These are phyloP conservation scores for Channa argus DNA, from an alignment of 2,113 vertebrate species.

Conservation along the genomic window DNA sequence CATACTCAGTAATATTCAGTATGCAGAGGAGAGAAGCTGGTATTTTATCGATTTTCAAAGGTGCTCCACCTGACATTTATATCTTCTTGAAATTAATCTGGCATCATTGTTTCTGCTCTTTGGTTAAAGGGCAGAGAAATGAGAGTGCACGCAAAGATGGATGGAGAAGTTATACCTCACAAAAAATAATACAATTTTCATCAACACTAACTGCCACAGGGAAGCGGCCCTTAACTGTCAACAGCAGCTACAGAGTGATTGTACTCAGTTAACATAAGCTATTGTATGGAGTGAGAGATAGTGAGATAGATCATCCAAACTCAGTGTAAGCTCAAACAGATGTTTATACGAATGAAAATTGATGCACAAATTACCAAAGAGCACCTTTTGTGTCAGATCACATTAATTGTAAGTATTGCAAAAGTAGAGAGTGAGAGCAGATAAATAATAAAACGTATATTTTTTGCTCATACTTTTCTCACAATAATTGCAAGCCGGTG, in stretches of 20 bases:
- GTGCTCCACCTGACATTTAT: slow-evolving; percentile 77
- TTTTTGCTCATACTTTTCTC: too few species aligned
- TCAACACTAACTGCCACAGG: slow-evolving; percentile 40
- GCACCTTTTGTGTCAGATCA: too few species aligned
- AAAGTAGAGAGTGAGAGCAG: too few species aligned
- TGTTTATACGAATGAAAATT: neutral
- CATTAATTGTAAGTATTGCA: too few species aligned
- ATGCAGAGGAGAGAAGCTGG: slow-evolving; percentile 57
- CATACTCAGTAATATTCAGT: slow-evolving; percentile 46
- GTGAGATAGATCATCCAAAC: neutral
- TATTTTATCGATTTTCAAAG: slow-evolving; percentile 77
- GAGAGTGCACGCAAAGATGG: slow-evolving; percentile 29
- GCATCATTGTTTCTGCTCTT: slow-evolving; percentile 68
- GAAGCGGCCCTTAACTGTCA: slow-evolving; percentile 23
- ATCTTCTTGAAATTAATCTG: slow-evolving; percentile 73
- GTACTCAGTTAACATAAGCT: neutral
- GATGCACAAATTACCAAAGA: neutral
- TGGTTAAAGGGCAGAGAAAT: slow-evolving; percentile 57
- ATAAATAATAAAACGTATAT: too few species aligned
- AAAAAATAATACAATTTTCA: slow-evolving; percentile 51
- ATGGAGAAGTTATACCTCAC: slow-evolving; percentile 50
- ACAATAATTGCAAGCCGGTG: too few species aligned
- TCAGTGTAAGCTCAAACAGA: neutral
- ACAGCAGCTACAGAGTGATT: slow-evolving; percentile 13
- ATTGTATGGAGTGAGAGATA: neutral